Conservation (phyloP, 2,888 invertebrate species). For the Pheosia tremula region DNA sequence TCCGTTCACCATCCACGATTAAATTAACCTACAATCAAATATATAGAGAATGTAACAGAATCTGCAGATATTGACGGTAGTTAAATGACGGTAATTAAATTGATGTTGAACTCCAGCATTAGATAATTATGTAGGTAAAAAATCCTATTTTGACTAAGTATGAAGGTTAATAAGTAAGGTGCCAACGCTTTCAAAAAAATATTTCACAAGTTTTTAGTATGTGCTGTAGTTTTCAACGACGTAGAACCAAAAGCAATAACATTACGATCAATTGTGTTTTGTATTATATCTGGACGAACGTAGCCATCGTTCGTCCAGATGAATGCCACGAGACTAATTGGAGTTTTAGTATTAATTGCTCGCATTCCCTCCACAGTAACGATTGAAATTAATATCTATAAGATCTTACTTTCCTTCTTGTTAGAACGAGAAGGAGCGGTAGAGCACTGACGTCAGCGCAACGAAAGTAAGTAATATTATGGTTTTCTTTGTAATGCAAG, state of each 20-base stretch:
- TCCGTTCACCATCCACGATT: too few species aligned
- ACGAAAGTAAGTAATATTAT: neutral
- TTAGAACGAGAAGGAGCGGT: neutral
- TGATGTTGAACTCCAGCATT: too few species aligned
- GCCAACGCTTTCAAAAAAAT: too few species aligned
- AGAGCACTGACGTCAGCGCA: neutral
- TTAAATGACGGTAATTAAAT: too few species aligned
- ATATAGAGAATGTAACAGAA: too few species aligned
- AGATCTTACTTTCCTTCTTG: constrained; percentile 9
- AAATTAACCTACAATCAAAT: too few species aligned
- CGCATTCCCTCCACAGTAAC: constrained; percentile 26
- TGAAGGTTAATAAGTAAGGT: too few species aligned
- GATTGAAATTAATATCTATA: constrained; percentile 21
- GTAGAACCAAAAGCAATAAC: constrained; percentile 4
- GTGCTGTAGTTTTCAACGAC: neutral
- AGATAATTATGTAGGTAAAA: too few species aligned
- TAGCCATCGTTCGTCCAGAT: constrained; percentile 20
- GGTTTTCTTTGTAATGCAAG: neutral
- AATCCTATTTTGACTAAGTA: too few species aligned
- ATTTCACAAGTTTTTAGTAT: too few species aligned
- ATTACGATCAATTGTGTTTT: constrained; percentile 7
- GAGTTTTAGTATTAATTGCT: constrained; percentile 41
- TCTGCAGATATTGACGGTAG: too few species aligned
- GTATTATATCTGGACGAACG: constrained; percentile 4
- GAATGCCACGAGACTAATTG: constrained; percentile 46